Conservation (phyloP, 92 coral and sea anemone genomes). For the Muricea muricata region DNA sequence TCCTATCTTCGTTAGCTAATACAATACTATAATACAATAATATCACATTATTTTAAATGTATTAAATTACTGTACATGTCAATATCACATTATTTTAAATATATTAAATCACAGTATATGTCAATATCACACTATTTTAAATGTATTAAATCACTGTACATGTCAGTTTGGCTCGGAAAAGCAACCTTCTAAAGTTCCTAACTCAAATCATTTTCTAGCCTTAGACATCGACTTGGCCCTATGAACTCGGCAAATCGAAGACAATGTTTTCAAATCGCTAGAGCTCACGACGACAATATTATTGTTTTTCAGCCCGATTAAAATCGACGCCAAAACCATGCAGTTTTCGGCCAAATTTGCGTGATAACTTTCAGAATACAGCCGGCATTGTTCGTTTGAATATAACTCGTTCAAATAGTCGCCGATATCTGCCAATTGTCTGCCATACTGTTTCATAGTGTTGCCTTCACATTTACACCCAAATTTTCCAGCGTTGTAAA, state of each 20-base stretch:
- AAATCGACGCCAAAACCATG: slow-evolving; percentile 5
- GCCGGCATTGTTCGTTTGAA: neutral
- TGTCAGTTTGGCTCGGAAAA: too few species aligned
- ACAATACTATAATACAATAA: too few species aligned
- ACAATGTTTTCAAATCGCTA: slow-evolving; percentile 9
- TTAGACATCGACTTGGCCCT: slow-evolving; percentile 9
- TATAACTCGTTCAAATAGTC: slow-evolving; percentile 15
- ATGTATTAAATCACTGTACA: too few species aligned
- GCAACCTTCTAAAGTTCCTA: too few species aligned
- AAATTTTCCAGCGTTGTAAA: neutral
- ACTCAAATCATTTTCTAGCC: neutral
- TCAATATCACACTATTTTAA: too few species aligned
- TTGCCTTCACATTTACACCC: neutral
- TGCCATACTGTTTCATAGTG: neutral
- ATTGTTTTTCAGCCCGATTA: slow-evolving; percentile 4
- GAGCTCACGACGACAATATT: slow-evolving; percentile 2
- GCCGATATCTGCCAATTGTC: slow-evolving; percentile 2
- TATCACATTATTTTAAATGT: too few species aligned
- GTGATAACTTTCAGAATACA: slow-evolving; percentile 2
- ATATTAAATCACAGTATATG: too few species aligned
- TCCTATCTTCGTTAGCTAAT: too few species aligned
- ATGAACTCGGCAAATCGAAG: slow-evolving; percentile 9
- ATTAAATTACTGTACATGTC: too few species aligned
- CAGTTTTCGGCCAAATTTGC: slow-evolving; percentile 9
- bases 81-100: too few species aligned